Base-by-base conservation (phyloP, 1,140 invertebrate species). In the Drosophila guanche region DNA sequence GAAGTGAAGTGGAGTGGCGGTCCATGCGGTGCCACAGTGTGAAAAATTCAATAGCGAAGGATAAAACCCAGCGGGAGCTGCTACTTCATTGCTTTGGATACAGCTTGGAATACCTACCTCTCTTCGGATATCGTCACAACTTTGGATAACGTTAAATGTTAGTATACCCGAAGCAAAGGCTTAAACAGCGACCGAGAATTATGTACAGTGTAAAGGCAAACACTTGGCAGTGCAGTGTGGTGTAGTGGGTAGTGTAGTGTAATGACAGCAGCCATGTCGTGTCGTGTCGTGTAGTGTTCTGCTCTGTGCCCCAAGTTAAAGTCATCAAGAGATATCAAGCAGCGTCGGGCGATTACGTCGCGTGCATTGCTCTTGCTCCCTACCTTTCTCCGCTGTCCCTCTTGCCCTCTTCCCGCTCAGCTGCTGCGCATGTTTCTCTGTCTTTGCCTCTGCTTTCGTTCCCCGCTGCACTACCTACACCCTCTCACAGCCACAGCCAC, bases 391-490 rank as follows among this genome's bases (percentile, higher is more conserved):
- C 29, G 0, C 5, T 5, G 0, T 6, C 6, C 75, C 27, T 29
- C 22, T 20, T 20, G 16, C 16, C 16, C 16, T 20, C 40, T 16
- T 22, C 46, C 55, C 67, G 75, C 79, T 83, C 79, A 85, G 79
- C 62, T 79, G 79, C 79, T 85, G 80, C 79, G 79, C 79, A 84
- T 84, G 79, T 79, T 72, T 72, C 56, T 60, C 68, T 58, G 65
- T 25, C 54, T 14, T 23, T 55, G 55, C 61, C 55, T 50, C 27
- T 52, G 50, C 33, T 45, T 40, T 43, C 45, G 42, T 55, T 23
- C 42, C 43, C 22, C 46, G 43, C 22, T 27, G 51, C 33, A 48
- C 33, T 41, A 51, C 67, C 50, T 73, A 68, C 69, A 73, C 62
- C 55, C 76, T 46, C 47, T 56, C 76, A 85, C 77, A 20, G 16